Evolutionary conservation across 2,888 invertebrate species (phyloP), one percentile per base, ranked within the genome.

Genomic region (Cephonodes hylas): DNA sequence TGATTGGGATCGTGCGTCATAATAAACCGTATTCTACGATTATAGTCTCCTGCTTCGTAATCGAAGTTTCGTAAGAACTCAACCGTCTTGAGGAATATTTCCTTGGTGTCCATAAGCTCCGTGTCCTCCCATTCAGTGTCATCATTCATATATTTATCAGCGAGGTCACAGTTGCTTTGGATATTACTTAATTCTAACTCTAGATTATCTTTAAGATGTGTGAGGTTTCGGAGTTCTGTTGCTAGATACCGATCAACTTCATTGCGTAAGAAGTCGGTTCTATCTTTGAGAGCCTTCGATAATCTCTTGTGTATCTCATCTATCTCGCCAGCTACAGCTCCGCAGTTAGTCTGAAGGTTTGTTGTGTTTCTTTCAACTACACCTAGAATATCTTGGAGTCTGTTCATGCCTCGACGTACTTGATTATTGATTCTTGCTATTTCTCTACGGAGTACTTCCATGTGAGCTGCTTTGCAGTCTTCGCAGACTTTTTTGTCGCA

Each of bases 401-500:
- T 94, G 86, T 98, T 97, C 63, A 98, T 91, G 59, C 98, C 97
- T 76, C 99, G 94, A 63, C 97, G 94, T 66, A 97, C 95, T 94
- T 97, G 97, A 83, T 96, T 97, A 82, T 97, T 96, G 64, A 98
- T 96, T 80, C 98, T 95, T 65, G 95, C 93, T 48, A 99, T 97
- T 93, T 99, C 98, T 64, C 98, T 94, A 72, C 98, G 95, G 64
- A 99, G 93, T 70, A 99, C 98, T 84, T 99, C 99, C 96, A 98
- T 96, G 86, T 99, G 99, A 13, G 98, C 97, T 63, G 96, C 96
- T 87, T 98, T 98, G 91, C 99, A 99, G 81, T 98, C 98, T 72
- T 96, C 96, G 88, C 99, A 99, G 67, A 99, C 96, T 91, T 98
- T 97, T 83, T 99, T 98, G 80, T 99, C 98, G 91, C 99, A 99